These are phyloP conservation scores for Mastomys coucha DNA, from an alignment of 2,113 vertebrate genomes.

Conservation along the genomic window DNA sequence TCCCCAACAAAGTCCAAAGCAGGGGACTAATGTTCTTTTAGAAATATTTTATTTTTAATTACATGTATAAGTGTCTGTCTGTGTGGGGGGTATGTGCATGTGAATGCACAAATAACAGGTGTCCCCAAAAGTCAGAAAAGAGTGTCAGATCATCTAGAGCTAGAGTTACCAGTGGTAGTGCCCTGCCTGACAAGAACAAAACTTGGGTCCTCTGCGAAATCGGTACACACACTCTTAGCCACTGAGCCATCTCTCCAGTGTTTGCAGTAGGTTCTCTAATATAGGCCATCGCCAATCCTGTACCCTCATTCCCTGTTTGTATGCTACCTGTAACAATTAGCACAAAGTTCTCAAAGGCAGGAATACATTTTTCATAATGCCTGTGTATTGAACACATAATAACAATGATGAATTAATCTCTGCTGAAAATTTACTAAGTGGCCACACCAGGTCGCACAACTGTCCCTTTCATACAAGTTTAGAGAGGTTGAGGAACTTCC, in stretches of 20 bases:
- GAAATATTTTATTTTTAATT: not conserved
- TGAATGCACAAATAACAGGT: too few relatives aligned
- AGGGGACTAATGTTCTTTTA: not conserved
- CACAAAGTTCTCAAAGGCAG: not conserved
- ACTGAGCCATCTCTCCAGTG: not conserved
- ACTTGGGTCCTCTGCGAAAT: not conserved
- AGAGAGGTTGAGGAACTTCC: not conserved
- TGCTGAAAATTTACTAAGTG: not conserved
- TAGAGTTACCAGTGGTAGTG: not conserved
- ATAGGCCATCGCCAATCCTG: not conserved
- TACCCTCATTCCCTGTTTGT: not conserved
- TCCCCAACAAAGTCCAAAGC: not conserved
- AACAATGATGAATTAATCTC: not conserved
- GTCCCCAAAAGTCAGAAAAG: not conserved
- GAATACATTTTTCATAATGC: not conserved
- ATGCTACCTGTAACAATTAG: not conserved
- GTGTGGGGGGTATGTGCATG: not conserved
- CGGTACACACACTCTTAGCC: not conserved
- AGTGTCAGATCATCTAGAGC: too few relatives aligned
- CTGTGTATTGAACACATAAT: not conserved
- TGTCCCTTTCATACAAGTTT: not conserved
- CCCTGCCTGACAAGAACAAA: too few relatives aligned
- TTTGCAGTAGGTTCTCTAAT: not conserved
- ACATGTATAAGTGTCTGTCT: not conserved
- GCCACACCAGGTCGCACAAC: not conserved